Evolutionary conservation across 2,113 vertebrate genomes (phyloP).

Genomic region (Girardinichthys multiradiatus): DNA sequence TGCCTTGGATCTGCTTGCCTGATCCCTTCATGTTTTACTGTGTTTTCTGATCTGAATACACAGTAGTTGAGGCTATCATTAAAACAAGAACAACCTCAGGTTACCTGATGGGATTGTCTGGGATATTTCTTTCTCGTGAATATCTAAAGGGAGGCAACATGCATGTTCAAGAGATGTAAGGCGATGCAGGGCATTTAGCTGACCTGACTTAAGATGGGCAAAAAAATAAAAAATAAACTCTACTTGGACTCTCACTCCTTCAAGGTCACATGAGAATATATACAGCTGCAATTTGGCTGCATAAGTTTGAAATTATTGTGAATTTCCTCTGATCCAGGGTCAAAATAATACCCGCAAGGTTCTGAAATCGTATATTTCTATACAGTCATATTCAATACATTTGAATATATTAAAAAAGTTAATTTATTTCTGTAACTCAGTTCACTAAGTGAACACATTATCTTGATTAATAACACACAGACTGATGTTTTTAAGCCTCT

Average conservation of each 20-base stretch:
- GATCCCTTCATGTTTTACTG: background rate
- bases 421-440: background rate
- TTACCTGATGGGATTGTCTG: slow-evolving; percentile 25
- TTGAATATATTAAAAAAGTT: background rate
- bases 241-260: slow-evolving; percentile 12
- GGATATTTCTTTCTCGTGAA: slow-evolving; percentile 63
- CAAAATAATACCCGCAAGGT: too few relatives aligned
- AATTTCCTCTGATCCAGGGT: background rate
- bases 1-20: background rate
- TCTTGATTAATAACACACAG: too few relatives aligned
- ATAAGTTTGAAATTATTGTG: background rate
- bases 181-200: slow-evolving; percentile 30
- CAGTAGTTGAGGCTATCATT: slow-evolving; percentile 46
- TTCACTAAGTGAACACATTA: background rate
- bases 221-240: slow-evolving; percentile 16
- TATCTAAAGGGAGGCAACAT: slow-evolving; percentile 60
- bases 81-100: slow-evolving; percentile 19
- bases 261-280: slow-evolving; percentile 9
- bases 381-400: background rate
- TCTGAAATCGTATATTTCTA: background rate
- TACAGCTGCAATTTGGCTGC: too few relatives aligned
- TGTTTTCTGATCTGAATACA: slow-evolving; percentile 10
- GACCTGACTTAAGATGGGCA: slow-evolving; percentile 26
- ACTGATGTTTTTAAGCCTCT: background rate
- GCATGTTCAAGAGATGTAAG: slow-evolving; percentile 64